Evolutionary conservation across 2,797 vertebrate species (phyloP).

Genomic region (Leuciscus waleckii): DNA sequence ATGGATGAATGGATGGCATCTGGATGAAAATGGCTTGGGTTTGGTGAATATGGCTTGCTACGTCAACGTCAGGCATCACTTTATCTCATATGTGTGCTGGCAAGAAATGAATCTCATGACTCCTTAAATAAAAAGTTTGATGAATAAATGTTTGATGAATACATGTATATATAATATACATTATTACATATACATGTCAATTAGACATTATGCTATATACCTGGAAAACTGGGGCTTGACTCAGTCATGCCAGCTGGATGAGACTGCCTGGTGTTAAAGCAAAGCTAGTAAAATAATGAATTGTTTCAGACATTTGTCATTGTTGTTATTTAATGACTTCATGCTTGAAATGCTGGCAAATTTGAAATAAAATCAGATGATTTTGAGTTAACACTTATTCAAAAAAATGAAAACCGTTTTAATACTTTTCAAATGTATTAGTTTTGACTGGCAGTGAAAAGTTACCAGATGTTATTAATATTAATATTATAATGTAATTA

Average conservation of each 20-base stretch:
- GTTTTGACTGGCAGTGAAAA: background rate
- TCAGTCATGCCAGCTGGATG: too few relatives aligned
- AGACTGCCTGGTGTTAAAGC: background rate
- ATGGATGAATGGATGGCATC: background rate
- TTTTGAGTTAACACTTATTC: background rate
- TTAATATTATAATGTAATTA: background rate
- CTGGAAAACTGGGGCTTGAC: background rate
- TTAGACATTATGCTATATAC: background rate
- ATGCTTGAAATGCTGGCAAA: background rate
- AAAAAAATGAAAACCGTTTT: background rate
- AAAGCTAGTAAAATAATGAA: background rate
- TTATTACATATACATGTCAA: background rate
- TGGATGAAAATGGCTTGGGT: background rate
- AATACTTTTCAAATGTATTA: background rate
- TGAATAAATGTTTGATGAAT: background rate
- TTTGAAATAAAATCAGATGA: background rate
- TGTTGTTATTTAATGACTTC: background rate
- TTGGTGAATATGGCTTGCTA: background rate
- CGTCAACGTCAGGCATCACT: background rate
- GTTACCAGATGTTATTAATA: background rate
- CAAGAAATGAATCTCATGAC: background rate
- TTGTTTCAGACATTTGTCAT: background rate
- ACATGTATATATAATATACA: background rate
- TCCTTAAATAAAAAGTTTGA: background rate
- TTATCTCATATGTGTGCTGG: background rate